Base-by-base conservation (phyloP, 2,113 vertebrate genomes). In the Mandrillus leucophaeus region DNA sequence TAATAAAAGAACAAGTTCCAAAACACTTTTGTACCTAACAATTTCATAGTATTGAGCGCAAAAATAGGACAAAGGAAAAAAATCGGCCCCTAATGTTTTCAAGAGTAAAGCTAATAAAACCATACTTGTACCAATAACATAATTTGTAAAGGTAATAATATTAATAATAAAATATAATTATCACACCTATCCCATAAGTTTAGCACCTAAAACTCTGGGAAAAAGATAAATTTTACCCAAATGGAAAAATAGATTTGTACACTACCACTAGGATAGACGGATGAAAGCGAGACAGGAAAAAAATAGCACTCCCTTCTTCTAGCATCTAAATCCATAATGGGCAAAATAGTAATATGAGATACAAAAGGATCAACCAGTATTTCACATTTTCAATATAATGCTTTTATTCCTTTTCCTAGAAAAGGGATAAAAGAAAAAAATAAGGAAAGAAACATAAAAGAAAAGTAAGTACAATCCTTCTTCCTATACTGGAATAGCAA, bases 391-490 rank as follows among this genome's bases (percentile, higher is more conserved):
- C 20, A 68, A 70, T 87, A 70, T 57, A 90, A 35, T 55, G 43
- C 48, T 84, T 95, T 91, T 68, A 75, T 96, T 95, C 85, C 68
- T 68, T 59, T 94, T 55, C 38, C 79, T 40, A 55, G 30, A 87
- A 48, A 43, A 91, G n/a, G 35, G 27, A 79, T 68, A 38, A 96
- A 90, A 93, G 17, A 88, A 48, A 93, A 66, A 96, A 91, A 85
- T 40, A 96, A 90, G 9, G 30, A 70, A 88, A 45, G 22, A 95
- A 1, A 2, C 68, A 64, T 8, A 50, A 45, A 13, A 91, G 25
- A 55, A 97, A 90, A 95, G 91, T 27, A 90, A 70, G 93, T 64
- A 35, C 12, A 86, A 95, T 86, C 52, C 27, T 64, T 73, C 70
- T 50, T 90, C 66, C 76, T 72, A 12, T 52, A 32, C 35, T 45